A percentile compares a stretch with the other conserved stretches of the same genome.
These are phyloP conservation scores for Catocala sponsa DNA, from an alignment of 2,888 invertebrate species.

Conservation along the genomic window DNA sequence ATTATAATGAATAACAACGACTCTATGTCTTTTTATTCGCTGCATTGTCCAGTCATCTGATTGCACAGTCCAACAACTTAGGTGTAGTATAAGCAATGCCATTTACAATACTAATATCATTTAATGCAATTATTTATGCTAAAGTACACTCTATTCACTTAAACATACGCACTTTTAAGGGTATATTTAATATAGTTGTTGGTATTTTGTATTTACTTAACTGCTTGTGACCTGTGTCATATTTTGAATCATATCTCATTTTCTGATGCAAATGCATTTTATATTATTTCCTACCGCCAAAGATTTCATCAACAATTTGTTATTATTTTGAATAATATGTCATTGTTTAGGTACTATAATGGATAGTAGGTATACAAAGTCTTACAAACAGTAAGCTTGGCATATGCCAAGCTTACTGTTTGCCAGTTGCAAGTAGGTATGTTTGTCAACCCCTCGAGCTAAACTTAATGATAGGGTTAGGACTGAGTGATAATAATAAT, in stretches of 20 bases:
- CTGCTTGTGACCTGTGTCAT: constrained; percentile 63
- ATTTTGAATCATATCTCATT: constrained; percentile 56
- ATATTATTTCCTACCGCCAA: not conserved
- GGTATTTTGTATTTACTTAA: constrained; percentile 56
- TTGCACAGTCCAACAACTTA: constrained; percentile 69
- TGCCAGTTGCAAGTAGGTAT: no score
- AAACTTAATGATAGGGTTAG: no score
- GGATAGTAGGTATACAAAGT: no score
- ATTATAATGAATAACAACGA: constrained; percentile 7
- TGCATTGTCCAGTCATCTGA: constrained; percentile 76
- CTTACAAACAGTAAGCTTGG: no score
- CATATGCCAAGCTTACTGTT: no score
- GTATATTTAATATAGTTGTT: constrained; percentile 12
- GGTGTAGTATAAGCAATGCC: constrained; percentile 47
- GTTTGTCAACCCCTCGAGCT: no score
- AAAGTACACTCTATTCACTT: constrained; percentile 41
- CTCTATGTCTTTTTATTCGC: constrained; percentile 50
- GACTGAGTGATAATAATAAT: no score
- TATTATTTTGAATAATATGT: no score
- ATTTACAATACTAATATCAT: constrained; percentile 51
- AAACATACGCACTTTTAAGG: constrained; percentile 15
- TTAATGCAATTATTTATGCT: constrained; percentile 28
- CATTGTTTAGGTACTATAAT: no score
- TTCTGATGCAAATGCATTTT: constrained; percentile 37
- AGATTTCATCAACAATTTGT: not conserved